Percentiles rank a stretch among this genome's conserved stretches.
Evolutionary conservation across 1,140 invertebrate species (phyloP).

Genomic region (Drosophila littoralis): DNA sequence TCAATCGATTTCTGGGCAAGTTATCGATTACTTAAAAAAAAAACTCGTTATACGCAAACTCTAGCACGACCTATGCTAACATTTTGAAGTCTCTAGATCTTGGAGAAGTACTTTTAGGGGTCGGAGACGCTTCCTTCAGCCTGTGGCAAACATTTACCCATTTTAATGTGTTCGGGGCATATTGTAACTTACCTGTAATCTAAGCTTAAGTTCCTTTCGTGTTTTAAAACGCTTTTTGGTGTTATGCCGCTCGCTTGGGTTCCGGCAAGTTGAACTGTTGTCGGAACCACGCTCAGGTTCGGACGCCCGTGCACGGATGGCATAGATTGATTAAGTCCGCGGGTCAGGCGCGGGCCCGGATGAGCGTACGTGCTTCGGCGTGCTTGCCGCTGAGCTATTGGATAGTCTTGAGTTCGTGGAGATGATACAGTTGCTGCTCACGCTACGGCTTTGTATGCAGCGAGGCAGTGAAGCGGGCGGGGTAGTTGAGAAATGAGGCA

Average conservation of each 20-base stretch:
- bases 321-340: conserved; percentile 82
- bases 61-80: no score
- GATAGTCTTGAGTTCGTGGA: conserved; percentile 27
- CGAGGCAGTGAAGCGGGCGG: conserved; percentile 66
- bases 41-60: no score
- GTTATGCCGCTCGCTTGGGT: conserved; percentile 68
- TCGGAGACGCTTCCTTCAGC: no score
- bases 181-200: conserved; percentile 88
- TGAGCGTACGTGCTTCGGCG: conserved; percentile 75
- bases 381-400: conserved; percentile 71
- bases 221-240: conserved; percentile 88
- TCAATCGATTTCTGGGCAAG: no score
- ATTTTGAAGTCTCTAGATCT: no score
- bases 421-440: no score
- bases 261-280: not conserved
- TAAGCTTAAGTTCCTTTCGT: conserved; percentile 91
- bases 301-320: conserved; percentile 88
- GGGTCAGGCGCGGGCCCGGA: conserved; percentile 74
- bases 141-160: no score
- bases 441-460: conserved; percentile 19
- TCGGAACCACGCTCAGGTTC: conserved; percentile 61
- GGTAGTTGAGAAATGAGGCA: no score
- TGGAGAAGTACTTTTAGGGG: no score
- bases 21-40: no score
- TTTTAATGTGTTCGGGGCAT: no score